Base-by-base conservation (phyloP, 2,113 vertebrate genomes). In the Vidua macroura region DNA sequence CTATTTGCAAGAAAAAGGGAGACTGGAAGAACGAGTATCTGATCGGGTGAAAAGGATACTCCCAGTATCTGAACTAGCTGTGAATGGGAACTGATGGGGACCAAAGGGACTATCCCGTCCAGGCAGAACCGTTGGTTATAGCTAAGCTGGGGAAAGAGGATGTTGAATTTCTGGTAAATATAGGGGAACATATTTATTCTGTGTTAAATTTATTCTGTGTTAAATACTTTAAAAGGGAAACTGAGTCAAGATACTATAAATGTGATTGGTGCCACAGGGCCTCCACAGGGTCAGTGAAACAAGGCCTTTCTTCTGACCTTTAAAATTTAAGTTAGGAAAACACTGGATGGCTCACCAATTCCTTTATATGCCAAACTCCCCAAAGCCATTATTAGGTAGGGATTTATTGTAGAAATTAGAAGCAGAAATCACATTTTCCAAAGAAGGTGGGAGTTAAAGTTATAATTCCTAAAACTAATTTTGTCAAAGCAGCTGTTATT, bases 21-120 rank as follows among this genome's bases (percentile, higher is more conserved):
- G 6, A 49, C 12, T 62, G 20, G 44, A 49, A 60, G 21, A 37
- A 76, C 1, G 2, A 37, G 7, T 49, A 12, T 24, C 13, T 8
- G 13, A 28, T 15, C 1, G 1, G 27, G 21, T 1, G 2, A 39
- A 53, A 64, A 43, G 24, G 24, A 52, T 11, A 64, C 9, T 15
- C 7, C 9, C 15, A 79, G 15, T 15, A 44, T 9, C 25, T 35
- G 20, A 66, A 55, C 35, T 55, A 24, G 31, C 20, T 66, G 31
- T 66, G 20, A 55, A 23, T 43, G 23, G 48, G 30, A 63, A 63
- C 18, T 22, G 23, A n/a, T 8, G 2, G 28, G 28, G 22, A 33
- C 13, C 3, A 4, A 76, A 76, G 15, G 15, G 19, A 46, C 10
- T 31, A 24, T 51, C 10, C 17, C 5, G 2, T 10, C 13, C 46